Evolutionary conservation across 1,140 invertebrate genomes (phyloP), one percentile per base, ranked within the genome.

Genomic region (Lerema accius): DNA sequence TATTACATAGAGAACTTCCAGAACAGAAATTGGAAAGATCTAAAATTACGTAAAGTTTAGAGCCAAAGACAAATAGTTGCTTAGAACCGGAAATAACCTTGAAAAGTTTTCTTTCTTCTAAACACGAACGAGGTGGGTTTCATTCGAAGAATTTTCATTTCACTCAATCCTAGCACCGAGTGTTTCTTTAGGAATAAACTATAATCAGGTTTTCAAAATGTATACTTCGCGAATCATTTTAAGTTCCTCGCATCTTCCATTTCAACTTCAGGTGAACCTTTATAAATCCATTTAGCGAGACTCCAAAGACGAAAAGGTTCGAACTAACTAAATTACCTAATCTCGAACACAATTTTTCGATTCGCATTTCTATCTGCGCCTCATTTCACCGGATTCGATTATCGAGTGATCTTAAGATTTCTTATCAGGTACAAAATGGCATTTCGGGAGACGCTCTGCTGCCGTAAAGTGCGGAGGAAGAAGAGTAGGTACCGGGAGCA

Each of bases 371-470:
- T 32, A 32, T 13, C 11, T 3, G 13, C 28, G 28, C 28, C 28
- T 32, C 28, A 32, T 32, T 32, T 32, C 11, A 35, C n/a, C 4
- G 15, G 9, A 59, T 62, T 49, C 13, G 4, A 23, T 42, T 13
- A n/a, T 42, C 19, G n/a, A 40, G 17, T 13, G 16, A 48, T 6
- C 16, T 39, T 40, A 9, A 13, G 16, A 37, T 45, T n/a, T 51
- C 43, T 56, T 35, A 10, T 3, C 76, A 95, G 95, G 69, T 98
- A 97, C 85, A 91, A 97, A 9, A 91, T 93, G 0, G 97, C 96
- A 0, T 98, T 98, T 71, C 94, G 93, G 55, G 93, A 95, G 73
- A 94, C 94, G 0, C 88, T 95, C 0, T 95, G 94, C 69, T 92
- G 93, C 61, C 85, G 82, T 35, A 78, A 84, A 2, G 89, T 84